These are phyloP conservation scores for Sminthurinus signatus DNA, from an alignment of 1,140 invertebrate species.

Conservation along the genomic window DNA sequence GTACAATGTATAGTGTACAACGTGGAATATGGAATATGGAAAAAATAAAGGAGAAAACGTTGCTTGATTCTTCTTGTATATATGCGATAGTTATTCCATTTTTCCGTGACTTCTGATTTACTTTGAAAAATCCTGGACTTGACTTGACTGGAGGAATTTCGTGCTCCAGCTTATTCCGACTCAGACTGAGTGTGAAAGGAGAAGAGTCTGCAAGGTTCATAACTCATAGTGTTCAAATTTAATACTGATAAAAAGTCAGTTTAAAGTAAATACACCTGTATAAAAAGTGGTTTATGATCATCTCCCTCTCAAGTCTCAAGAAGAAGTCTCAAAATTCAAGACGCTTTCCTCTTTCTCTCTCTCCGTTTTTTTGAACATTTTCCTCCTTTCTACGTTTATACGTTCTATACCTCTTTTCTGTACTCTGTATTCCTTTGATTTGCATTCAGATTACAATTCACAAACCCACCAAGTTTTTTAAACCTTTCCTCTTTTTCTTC, in stretches of 20 bases:
- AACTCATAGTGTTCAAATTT: slow-evolving; percentile 15
- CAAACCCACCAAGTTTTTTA: not conserved
- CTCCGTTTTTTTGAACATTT: too few relatives aligned
- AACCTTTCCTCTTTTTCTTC: too few relatives aligned
- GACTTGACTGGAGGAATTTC: slow-evolving; percentile 26
- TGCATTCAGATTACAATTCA: slow-evolving; percentile 6
- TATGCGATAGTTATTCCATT: not conserved
- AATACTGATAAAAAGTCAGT: slow-evolving; percentile 21
- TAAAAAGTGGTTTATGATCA: slow-evolving; percentile 25
- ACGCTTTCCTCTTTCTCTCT: too few relatives aligned
- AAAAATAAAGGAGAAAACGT: too few relatives aligned
- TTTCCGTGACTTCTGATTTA: slow-evolving; percentile 34
- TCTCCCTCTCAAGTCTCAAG: not conserved
- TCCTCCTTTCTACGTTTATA: too few relatives aligned
- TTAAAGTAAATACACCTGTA: slow-evolving; percentile 28
- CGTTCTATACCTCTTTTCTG: too few relatives aligned
- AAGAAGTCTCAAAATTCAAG: too few relatives aligned
- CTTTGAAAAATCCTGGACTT: slow-evolving; percentile 23
- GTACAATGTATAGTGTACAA: too few relatives aligned
- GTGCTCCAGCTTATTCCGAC: slow-evolving; percentile 6
- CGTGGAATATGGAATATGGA: too few relatives aligned
- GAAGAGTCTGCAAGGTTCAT: slow-evolving; percentile 13
- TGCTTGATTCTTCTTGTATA: too few relatives aligned
- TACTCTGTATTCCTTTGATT: too few relatives aligned
- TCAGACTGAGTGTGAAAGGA: not conserved